These are phyloP conservation scores for Holotrichia oblita DNA, from an alignment of 1,140 invertebrate species.

Conservation along the genomic window DNA sequence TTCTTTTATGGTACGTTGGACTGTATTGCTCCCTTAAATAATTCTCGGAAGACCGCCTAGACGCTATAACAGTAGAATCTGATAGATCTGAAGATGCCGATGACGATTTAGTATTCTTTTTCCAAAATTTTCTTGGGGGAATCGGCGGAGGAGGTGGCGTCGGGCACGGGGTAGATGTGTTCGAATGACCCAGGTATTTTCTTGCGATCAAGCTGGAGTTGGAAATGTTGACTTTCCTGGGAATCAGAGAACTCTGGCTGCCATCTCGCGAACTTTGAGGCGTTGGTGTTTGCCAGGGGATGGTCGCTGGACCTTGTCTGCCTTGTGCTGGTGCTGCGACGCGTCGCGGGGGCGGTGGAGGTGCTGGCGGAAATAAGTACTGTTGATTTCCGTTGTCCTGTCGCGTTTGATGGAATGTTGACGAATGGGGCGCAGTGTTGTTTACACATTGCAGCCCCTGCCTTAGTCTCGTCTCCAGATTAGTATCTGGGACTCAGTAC, in stretches of 20 bases:
- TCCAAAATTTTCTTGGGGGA: slow-evolving; percentile 37
- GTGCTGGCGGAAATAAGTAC: slow-evolving; percentile 39
- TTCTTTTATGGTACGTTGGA: slow-evolving; percentile 45
- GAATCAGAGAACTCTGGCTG: background rate
- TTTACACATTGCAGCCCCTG: slow-evolving; percentile 53
- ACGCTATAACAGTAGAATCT: background rate
- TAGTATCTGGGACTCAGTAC: slow-evolving; percentile 36
- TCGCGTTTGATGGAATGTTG: slow-evolving; percentile 52
- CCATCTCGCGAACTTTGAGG: slow-evolving; percentile 7
- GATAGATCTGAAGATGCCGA: slow-evolving; percentile 29
- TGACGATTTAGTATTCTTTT: slow-evolving; percentile 9
- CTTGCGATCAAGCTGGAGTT: slow-evolving; percentile 32
- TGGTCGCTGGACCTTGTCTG: slow-evolving; percentile 9
- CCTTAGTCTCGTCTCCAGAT: slow-evolving; percentile 47
- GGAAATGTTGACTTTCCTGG: slow-evolving; percentile 5
- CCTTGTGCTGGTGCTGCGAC: background rate
- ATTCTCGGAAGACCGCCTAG: background rate
- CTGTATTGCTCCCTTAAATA: slow-evolving; percentile 56
- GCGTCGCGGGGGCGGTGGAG: slow-evolving; percentile 29
- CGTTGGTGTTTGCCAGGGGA: slow-evolving; percentile 20
- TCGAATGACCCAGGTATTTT: slow-evolving; percentile 12
- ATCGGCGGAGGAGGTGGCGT: background rate
- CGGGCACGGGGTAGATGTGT: slow-evolving; percentile 40
- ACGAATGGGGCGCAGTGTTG: slow-evolving; percentile 51
- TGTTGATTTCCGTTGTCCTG: slow-evolving; percentile 39